Base-by-base conservation (phyloP, 2,113 vertebrate genomes). In the Ochotona curzoniae region DNA sequence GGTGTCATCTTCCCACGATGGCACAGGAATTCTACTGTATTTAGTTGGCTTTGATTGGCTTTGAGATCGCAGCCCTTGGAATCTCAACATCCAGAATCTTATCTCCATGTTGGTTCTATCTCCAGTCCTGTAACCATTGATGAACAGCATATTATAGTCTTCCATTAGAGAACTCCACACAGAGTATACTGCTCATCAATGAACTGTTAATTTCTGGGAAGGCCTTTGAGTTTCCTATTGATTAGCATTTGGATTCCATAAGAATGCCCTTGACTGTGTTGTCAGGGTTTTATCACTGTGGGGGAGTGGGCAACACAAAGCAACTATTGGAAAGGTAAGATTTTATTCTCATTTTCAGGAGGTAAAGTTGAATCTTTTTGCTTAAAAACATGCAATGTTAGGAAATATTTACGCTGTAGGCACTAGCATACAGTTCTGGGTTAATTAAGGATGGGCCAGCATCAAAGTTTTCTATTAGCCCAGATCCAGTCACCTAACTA, bases 21-120 rank as follows among this genome's bases (percentile, higher is more conserved):
- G 99, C 99, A 99, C 1, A 99, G 98, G 95, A 99, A 99, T 95
- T 99, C 99, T 96, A 99, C 99, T 1, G 99, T 99, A 93, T 99
- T 99, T 78, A 99, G 98, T 95, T 99, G 99, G 3, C 99, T 99
- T 4, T 99, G 99, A 97, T 99, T 99, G 8, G 99, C 98, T 91
- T 99, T 97, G 10, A 99, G 99, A 97, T 99, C 99, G 99, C 98
- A 12, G 99, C 99, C 99, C 99, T 99, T 0, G 99, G 99, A 95
- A 99, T 98, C 98, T 99, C 99, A 99, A 23, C n/a, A 18, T 49
- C 38, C 64, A 66, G 32, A 66, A 66, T 47, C 44, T n/a, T 84
- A 14, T 54, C 47, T 70, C 70, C n/a, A 54, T 30, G 47, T 84
- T 69, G 44, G n/a, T 5, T 84, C 30, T 6, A 28, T n/a, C 21